Percentiles rank a stretch among this genome's conserved stretches.
Evolutionary conservation across 2,113 vertebrate species (phyloP).

Genomic region (Mola mola): DNA sequence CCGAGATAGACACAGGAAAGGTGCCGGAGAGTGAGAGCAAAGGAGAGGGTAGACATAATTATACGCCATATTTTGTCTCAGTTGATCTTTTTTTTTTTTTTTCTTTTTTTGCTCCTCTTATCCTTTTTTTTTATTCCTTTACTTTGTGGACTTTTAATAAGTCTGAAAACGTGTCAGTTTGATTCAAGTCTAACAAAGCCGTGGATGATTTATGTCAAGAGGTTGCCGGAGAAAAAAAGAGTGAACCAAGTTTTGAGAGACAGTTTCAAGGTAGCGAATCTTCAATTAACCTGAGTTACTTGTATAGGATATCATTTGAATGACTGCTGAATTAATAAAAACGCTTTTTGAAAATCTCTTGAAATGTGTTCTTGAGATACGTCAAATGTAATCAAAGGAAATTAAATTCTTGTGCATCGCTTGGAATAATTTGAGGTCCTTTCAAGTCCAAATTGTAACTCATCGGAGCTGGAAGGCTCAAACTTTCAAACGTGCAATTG

Average conservation of each 20-base stretch:
- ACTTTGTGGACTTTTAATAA: slow-evolving; percentile 71
- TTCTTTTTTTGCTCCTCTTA: slow-evolving; percentile 11
- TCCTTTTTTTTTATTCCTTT: slow-evolving; percentile 37
- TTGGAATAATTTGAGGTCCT: slow-evolving; percentile 56
- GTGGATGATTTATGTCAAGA: slow-evolving; percentile 72
- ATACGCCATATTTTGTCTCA: slow-evolving; percentile 59
- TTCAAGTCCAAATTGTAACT: slow-evolving; percentile 35
- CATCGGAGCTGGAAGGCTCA: slow-evolving; percentile 19
- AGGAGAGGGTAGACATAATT: slow-evolving; percentile 44
- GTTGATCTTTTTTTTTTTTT: slow-evolving; percentile 46
- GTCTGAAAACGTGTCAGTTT: slow-evolving; percentile 67
- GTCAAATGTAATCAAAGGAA: slow-evolving; percentile 69
- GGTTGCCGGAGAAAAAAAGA: slow-evolving; percentile 44
- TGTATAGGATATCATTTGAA: slow-evolving; percentile 65
- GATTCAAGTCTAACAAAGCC: slow-evolving; percentile 71
- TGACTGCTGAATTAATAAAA: slow-evolving; percentile 67
- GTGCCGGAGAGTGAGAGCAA: slow-evolving; percentile 21
- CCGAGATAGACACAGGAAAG: slow-evolving; percentile 54
- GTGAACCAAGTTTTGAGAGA: slow-evolving; percentile 61
- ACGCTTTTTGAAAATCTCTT: slow-evolving; percentile 59
- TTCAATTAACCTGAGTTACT: slow-evolving; percentile 72
- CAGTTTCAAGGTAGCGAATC: slow-evolving; percentile 58
- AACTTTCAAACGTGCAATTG: slow-evolving; percentile 42
- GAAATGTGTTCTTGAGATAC: slow-evolving; percentile 67
- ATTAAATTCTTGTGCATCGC: slow-evolving; percentile 49